phyloP scores from a whole-genome alignment of 2,113 vertebrate genomes.

The Poecile atricapillus region DNA sequence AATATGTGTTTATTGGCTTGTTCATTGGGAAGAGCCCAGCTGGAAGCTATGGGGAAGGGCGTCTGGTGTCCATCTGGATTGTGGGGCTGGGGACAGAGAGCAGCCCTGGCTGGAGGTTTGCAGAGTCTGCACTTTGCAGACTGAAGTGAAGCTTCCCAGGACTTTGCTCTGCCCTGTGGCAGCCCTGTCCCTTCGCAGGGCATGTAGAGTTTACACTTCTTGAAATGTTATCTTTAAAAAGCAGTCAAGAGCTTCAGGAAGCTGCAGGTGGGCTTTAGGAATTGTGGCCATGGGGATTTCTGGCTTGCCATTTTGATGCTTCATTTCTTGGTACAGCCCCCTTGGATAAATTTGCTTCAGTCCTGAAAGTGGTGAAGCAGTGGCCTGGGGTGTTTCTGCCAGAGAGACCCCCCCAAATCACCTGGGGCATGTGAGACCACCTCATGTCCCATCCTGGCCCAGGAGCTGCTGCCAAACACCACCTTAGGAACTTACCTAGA shows the following conservation, averaged over 20 bases:
- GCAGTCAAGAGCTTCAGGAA: background rate
- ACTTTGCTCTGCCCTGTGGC: background rate
- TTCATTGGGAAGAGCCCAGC: background rate
- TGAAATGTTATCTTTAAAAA: background rate
- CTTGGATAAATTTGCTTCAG: background rate
- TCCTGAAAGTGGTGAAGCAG: background rate
- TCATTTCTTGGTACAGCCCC: background rate
- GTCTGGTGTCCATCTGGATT: background rate
- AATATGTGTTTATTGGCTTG: background rate
- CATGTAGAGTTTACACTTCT: background rate
- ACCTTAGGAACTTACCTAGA: background rate
- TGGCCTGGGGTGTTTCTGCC: background rate
- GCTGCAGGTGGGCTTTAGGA: background rate
- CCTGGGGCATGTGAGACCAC: background rate
- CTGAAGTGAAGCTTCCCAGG: background rate
- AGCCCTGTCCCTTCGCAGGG: background rate
- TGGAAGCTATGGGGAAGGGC: background rate
- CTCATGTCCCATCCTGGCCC: background rate
- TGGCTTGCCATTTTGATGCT: accelerated
- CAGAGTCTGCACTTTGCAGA: background rate
- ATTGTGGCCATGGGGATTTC: background rate
- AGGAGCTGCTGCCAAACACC: background rate
- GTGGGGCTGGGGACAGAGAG: background rate
- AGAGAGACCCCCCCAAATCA: background rate
- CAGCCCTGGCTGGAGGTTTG: background rate